These are phyloP conservation scores for Stratiomys singularior DNA, from an alignment of 2,888 invertebrate genomes.

Conservation along the genomic window DNA sequence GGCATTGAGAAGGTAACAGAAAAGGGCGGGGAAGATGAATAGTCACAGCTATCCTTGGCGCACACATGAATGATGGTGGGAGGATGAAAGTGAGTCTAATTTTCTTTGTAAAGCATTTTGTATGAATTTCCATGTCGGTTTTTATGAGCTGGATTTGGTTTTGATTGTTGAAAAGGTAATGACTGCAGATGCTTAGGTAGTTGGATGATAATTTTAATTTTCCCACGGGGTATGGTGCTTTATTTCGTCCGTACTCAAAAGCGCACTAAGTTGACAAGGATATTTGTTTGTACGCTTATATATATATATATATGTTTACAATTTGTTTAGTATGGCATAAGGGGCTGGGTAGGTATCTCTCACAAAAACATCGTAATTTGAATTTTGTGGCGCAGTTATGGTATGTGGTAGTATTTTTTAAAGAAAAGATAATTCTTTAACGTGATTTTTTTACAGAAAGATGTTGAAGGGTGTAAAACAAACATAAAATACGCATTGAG, in stretches of 20 bases:
- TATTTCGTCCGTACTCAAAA: background rate
- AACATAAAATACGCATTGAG: no score
- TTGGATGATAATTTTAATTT: background rate
- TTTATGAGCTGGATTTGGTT: background rate
- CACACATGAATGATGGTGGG: background rate
- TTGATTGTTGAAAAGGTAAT: background rate
- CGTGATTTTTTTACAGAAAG: no score
- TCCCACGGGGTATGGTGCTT: background rate
- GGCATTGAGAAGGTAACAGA: background rate
- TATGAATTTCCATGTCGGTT: background rate
- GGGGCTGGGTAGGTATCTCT: no score
- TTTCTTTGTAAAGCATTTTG: background rate
- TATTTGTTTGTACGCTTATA: no score
- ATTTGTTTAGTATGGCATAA: no score
- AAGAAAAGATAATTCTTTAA: no score
- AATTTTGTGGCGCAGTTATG: no score
- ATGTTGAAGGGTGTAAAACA: no score
- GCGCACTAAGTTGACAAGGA: no score
- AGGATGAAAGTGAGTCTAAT: slow-evolving; percentile 13
- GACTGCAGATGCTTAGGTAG: background rate
- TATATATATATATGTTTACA: no score
- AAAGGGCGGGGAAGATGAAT: background rate
- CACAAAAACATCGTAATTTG: no score
- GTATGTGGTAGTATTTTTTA: no score
- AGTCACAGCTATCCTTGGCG: background rate